Base-by-base conservation (phyloP, 30 jellyfish, hydroid and myxozoan genomes). In the Aurelia coerulea region DNA sequence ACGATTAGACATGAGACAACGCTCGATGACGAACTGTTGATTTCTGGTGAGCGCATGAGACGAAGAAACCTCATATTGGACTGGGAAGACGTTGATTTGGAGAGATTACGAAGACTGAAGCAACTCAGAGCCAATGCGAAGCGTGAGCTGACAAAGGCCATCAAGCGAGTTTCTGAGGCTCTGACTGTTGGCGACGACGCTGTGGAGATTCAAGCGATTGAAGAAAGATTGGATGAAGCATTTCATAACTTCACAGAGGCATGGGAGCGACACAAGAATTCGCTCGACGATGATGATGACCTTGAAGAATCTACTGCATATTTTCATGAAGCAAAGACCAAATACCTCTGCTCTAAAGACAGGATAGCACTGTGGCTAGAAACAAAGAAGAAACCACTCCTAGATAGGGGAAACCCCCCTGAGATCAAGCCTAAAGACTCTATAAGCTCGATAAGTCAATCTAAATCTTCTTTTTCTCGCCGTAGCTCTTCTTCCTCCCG, bases 261-360 rank as follows among this genome's bases (percentile, higher is more conserved):
- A 64, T 10, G 32, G 32, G 32, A 37, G 46, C 46, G 4, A 37
- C 46, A 37, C 46, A 37, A 37, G 46, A 37, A 37, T 1, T 37
- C 4, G 35, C 74, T n/a, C 35, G 34, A 64, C 35, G 74, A 64
- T n/a, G 74, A 64, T 64, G 74, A 64, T 35, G 74, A 64, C 74
- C 74, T 64, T 5, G 74, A 64, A 64, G 12, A 64, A 18, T 5
- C 74, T 18, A 4, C 39, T 18, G 74, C 34, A 64, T 64, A n/a
- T n/a, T 64, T 64, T 10, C 74, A 64, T 3, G 74, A 10, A 64
- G 74, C 34, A 64, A 64, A 64, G 2, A 64, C 74, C 16, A 64
- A 64, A 4, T 13, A 13, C 39, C 39, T 37, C 4, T 37, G 46
- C 46, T 37, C 46, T 37, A 37, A 37, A 4, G 46, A 37, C 46